A percentile compares a stretch with the other conserved stretches of the same genome.
phyloP scores from a whole-genome alignment of 1,140 invertebrate genomes.

The Lordiphosa clarofinis region DNA sequence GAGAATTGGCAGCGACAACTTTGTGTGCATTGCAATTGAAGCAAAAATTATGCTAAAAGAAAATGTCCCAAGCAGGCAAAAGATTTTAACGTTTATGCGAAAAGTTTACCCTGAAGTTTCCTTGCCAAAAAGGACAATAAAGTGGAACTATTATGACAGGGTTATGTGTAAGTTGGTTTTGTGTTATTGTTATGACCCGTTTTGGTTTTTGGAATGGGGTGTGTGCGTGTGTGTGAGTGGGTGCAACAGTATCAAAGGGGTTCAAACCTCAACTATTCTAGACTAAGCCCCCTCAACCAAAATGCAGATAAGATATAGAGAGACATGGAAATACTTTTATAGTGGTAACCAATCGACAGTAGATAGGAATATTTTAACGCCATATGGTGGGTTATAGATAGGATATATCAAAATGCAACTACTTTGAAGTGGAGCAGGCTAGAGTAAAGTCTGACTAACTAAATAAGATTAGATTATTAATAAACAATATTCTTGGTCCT shows the following conservation, averaged over 20 bases:
- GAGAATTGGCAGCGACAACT: constrained; percentile 61
- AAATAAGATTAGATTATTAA: no score
- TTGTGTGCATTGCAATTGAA: constrained; percentile 46
- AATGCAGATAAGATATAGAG: constrained; percentile 42
- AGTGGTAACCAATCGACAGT: constrained; percentile 1
- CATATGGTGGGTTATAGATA: constrained; percentile 62
- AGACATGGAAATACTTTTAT: constrained; percentile 67
- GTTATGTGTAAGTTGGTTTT: constrained; percentile 28
- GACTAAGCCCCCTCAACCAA: constrained; percentile 29
- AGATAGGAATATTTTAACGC: constrained; percentile 51
- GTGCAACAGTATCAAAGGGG: neutral
- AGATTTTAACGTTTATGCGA: constrained; percentile 71
- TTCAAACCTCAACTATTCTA: constrained; percentile 26
- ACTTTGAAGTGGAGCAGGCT: constrained; percentile 58
- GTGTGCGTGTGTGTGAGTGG: no score
- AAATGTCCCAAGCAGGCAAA: constrained; percentile 49
- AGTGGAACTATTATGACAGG: constrained; percentile 42
- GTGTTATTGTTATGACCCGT: constrained; percentile 37
- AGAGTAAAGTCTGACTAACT: constrained; percentile 20
- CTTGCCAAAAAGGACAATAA: constrained; percentile 51
- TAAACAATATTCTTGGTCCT: no score
- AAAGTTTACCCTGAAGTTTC: constrained; percentile 49
- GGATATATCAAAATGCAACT: constrained; percentile 19
- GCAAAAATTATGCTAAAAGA: constrained; percentile 74
- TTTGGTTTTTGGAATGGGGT: constrained; percentile 3